Conservation (phyloP, 2,888 invertebrate genomes). For the Leucania comma region DNA sequence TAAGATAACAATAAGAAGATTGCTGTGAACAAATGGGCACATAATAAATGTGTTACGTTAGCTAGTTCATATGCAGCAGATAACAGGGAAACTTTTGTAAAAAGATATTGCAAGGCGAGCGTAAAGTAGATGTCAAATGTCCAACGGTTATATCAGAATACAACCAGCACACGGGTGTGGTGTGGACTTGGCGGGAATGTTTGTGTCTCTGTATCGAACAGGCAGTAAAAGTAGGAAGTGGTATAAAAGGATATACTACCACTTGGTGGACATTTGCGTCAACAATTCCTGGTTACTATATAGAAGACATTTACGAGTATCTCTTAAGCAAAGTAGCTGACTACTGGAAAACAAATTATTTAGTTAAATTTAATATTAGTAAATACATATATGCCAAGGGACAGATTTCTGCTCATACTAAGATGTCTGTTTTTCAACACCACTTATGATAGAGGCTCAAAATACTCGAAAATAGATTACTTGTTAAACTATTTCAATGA, state of each 20-base stretch:
- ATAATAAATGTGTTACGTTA: conserved; percentile 22
- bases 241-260: background rate
- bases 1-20: conserved; percentile 21
- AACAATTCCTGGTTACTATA: conserved; percentile 7
- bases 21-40: conserved; percentile 21
- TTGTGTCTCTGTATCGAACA: conserved; percentile 13
- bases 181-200: conserved; percentile 9
- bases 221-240: conserved; percentile 12
- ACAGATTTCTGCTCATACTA: too few relatives aligned
- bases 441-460: too few relatives aligned
- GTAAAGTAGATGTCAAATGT: background rate
- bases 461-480: too few relatives aligned
- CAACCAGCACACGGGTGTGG: conserved; percentile 11
- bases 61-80: conserved; percentile 25
- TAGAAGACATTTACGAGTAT: conserved; percentile 4
- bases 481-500: too few relatives aligned
- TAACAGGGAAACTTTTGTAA: conserved; percentile 19
- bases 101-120: conserved; percentile 12
- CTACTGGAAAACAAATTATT: too few relatives aligned
- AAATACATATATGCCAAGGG: too few relatives aligned
- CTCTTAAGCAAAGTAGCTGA: too few relatives aligned
- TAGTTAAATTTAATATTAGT: too few relatives aligned
- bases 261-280: conserved; percentile 21
- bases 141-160: conserved; percentile 17
- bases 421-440: too few relatives aligned